Conservation (phyloP, 2,113 vertebrate genomes). For the Ptilonorhynchus violaceus region DNA sequence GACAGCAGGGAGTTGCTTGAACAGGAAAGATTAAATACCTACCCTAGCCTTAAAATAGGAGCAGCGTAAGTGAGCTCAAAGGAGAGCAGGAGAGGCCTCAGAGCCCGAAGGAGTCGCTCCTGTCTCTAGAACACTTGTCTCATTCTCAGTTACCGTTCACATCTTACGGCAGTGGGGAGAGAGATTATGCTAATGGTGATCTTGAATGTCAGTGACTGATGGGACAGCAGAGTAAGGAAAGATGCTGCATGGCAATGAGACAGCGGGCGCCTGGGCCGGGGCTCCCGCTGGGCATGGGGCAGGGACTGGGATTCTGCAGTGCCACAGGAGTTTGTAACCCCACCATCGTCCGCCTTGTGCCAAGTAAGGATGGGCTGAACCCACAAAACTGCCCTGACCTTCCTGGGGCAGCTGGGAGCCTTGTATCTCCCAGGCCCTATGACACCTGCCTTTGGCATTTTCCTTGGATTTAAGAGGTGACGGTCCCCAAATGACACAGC, state of each 20-base stretch:
- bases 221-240: conserved; percentile 1
- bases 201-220: conserved; percentile 45
- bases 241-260: conserved; percentile 49
- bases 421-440: background rate
- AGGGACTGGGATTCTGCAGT: background rate
- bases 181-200: conserved; percentile 48
- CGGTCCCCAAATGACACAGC: background rate
- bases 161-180: conserved; percentile 19
- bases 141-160: background rate
- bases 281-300: background rate
- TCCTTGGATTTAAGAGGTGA: background rate
- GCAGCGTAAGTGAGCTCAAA: conserved; percentile 47
- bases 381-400: background rate
- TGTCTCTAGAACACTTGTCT: conserved; percentile 44
- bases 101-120: conserved; percentile 26
- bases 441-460: background rate
- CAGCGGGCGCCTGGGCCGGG: background rate
- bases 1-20: conserved; percentile 16
- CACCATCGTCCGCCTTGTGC: rapidly evolving
- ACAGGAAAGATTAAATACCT: conserved; percentile 52
- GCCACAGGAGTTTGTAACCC: background rate
- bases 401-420: background rate
- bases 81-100: conserved; percentile 49
- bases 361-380: background rate
- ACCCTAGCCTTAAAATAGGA: conserved; percentile 62